A percentile compares a stretch with the other conserved stretches of the same genome.
phyloP scores from a whole-genome alignment of 92 coral and sea anemone genomes.

The Porites lobata region DNA sequence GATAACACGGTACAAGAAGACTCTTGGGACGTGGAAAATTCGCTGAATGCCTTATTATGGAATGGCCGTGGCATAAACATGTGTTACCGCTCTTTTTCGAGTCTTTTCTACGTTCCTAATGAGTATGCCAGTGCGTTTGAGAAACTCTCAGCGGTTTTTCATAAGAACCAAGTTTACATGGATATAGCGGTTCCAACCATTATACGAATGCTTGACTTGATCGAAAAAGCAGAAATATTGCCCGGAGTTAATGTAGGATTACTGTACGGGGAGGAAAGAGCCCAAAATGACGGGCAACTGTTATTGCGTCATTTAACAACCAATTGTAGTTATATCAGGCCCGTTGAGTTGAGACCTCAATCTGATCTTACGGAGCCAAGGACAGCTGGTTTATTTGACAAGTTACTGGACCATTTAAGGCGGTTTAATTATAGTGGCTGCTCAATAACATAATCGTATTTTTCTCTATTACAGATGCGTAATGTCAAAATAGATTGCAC shows the following conservation, averaged over 20 bases:
- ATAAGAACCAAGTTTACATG: slow-evolving; percentile 73
- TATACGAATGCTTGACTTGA: slow-evolving; percentile 79
- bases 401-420: slow-evolving; percentile 19
- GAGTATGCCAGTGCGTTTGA: slow-evolving; percentile 67
- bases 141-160: slow-evolving; percentile 76
- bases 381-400: not conserved
- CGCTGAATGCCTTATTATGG: slow-evolving; percentile 94
- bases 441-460: not conserved
- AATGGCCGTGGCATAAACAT: slow-evolving; percentile 87
- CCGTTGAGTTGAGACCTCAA: slow-evolving; percentile 46
- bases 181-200: slow-evolving; percentile 91
- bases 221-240: slow-evolving; percentile 59
- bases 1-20: slow-evolving; percentile 36
- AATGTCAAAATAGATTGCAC: too few relatives aligned
- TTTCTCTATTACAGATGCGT: too few relatives aligned
- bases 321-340: slow-evolving; percentile 64
- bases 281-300: slow-evolving; percentile 53
- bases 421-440: slow-evolving; percentile 11
- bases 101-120: slow-evolving; percentile 80
- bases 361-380: not conserved
- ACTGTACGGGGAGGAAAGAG: slow-evolving; percentile 75
- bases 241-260: slow-evolving; percentile 70
- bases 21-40: slow-evolving; percentile 85
- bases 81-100: slow-evolving; percentile 78
- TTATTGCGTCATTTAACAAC: slow-evolving; percentile 73